These are phyloP conservation scores for Lutjanus campechanus DNA, from an alignment of 2,797 vertebrate species.

Conservation along the genomic window DNA sequence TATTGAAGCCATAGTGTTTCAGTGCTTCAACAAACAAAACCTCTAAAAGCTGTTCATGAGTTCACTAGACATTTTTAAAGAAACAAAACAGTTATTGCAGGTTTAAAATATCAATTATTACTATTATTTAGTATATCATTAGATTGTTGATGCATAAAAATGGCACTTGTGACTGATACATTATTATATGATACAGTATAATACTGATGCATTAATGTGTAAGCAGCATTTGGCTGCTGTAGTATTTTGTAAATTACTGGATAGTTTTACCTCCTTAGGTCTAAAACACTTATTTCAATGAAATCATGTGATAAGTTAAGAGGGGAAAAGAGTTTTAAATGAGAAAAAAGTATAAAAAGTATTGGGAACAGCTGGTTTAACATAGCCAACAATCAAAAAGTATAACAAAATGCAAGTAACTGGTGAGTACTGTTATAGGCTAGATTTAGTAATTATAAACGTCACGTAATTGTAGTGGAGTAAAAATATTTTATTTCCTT, in stretches of 20 bases:
- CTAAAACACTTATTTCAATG: background rate
- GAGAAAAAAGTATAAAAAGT: background rate
- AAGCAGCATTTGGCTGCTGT: background rate
- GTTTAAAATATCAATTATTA: background rate
- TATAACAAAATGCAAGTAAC: background rate
- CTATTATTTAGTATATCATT: no score
- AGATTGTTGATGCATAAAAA: background rate
- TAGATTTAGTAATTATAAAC: background rate
- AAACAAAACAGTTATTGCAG: background rate
- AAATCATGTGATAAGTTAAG: background rate
- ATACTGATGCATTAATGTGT: background rate
- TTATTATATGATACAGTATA: background rate
- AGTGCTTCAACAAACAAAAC: background rate
- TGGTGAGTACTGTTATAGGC: no score
- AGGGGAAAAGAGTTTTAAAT: background rate
- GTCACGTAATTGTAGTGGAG: background rate
- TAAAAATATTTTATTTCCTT: background rate
- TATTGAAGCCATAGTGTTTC: background rate
- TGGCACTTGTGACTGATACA: background rate
- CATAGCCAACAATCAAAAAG: background rate
- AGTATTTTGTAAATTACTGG: background rate
- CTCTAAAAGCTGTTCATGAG: background rate
- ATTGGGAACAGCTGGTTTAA: background rate
- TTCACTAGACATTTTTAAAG: background rate
- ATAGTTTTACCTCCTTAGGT: background rate